Evolutionary conservation across 2,113 vertebrate genomes (phyloP).

Genomic region (Leucosticte australis): DNA sequence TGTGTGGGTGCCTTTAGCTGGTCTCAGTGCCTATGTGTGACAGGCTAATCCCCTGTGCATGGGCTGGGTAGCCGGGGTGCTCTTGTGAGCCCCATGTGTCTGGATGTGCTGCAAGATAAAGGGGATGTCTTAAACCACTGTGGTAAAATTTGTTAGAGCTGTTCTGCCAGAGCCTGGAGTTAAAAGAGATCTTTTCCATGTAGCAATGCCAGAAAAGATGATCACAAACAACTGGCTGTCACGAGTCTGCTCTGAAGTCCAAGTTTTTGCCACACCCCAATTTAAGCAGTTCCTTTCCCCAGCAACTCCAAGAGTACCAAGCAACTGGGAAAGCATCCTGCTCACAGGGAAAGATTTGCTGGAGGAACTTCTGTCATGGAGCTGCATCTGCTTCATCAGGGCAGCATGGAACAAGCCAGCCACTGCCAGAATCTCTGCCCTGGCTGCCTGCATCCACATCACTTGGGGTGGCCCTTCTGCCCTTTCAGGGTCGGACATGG

Average conservation of each 20-base stretch:
- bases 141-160: neutral
- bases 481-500: accelerated
- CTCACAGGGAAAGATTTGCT: neutral
- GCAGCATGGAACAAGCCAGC: neutral
- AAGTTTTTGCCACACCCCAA: neutral
- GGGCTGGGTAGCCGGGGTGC: neutral
- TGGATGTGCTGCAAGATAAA: slow-evolving; percentile 15
- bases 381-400: neutral
- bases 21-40: neutral
- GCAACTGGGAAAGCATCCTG: accelerated
- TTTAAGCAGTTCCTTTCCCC: slow-evolving; percentile 5
- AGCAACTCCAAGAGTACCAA: neutral
- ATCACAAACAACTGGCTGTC: slow-evolving; percentile 32
- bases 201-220: slow-evolving; percentile 14
- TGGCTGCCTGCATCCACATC: accelerated
- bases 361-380: neutral
- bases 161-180: neutral
- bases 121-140: neutral
- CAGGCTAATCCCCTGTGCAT: neutral
- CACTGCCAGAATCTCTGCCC: neutral
- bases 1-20: neutral
- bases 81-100: neutral
- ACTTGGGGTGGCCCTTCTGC: neutral
- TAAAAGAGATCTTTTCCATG: slow-evolving; percentile 5
- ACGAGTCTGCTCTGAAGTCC: slow-evolving; percentile 1